Conservation (phyloP, 2,113 vertebrate genomes). For the Hydropotes inermis region DNA sequence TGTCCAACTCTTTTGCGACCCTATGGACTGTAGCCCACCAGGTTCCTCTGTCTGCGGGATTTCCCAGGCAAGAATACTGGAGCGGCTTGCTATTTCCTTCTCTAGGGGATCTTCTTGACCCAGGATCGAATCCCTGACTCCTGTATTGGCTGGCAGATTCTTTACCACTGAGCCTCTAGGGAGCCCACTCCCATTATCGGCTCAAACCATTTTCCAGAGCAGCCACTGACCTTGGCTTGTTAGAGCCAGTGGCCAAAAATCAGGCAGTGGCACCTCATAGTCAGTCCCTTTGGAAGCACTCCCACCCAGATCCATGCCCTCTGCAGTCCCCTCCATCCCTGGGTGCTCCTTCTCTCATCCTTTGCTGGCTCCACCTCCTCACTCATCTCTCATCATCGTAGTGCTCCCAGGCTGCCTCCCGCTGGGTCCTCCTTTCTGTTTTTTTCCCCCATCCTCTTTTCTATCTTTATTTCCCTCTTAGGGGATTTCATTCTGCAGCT, state of each 20-base stretch:
- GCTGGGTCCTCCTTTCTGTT: not conserved
- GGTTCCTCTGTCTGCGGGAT: not conserved
- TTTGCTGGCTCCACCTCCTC: not conserved
- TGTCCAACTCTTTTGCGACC: accelerated
- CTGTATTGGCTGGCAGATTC: not conserved
- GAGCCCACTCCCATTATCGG: accelerated
- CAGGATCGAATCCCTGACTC: not conserved
- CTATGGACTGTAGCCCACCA: not conserved
- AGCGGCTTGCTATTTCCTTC: not conserved
- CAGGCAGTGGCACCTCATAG: accelerated
- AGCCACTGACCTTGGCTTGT: accelerated
- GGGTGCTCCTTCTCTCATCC: not conserved
- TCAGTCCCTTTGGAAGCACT: not conserved
- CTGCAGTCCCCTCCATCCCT: not conserved
- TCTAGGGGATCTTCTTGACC: not conserved
- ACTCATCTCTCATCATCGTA: accelerated
- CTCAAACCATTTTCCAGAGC: not conserved
- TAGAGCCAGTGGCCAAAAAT: not conserved
- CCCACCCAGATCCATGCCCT: accelerated
- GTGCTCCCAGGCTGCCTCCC: not conserved
- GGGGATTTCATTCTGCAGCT: not conserved
- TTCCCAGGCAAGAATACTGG: not conserved
- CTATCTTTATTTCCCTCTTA: not conserved
- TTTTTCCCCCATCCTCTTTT: not conserved
- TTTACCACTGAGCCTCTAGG: not conserved